Base-by-base conservation (phyloP, 2,888 invertebrate genomes). In the Oscheius sp. region DNA sequence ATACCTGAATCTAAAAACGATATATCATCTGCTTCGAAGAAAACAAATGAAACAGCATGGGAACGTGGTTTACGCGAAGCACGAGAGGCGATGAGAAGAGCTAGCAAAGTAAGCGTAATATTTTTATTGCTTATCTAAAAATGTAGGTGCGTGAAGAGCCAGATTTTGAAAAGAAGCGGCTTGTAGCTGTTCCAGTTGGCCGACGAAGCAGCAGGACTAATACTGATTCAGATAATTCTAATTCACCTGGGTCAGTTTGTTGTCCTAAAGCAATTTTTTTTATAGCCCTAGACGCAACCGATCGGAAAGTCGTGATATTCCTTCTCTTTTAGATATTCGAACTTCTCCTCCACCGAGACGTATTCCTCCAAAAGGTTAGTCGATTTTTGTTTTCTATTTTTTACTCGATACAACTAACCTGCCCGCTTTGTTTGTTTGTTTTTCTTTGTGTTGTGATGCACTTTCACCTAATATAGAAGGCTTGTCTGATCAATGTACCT, bases 301-400 rank as follows among this genome's bases (percentile, higher is more conserved):
- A n/a, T 38, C 41, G 17, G 17, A n/a, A 17, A 41, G 41, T 26
- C 59, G 64, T n/a, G 33, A 33, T 1, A 74, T 74, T 24, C 74
- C 74, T 14, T 74, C 74, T 1, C 57, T 74, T 14, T 22, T 74
- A 45, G 70, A 64, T 26, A 54, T 74, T n/a, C 59, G 50, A 26
- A 74, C 49, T 20, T 49, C 71, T 12, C 67, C 70, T n/a, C 71
- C 67, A 38, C 71, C 68, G 3, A 33, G 41, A 28, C 49, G 67
- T 12, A 26, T 36, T 14, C 45, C 59, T 20, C 67, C 67, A 2
- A 74, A 74, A 66, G 73, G 73, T 73, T 32, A 30, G 54, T 44
- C 22, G 24, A 32, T 9, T n/a, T 24, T 41, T 57, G 12, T 8
- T 17, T 17, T 38, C 17, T 33, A 26, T 59, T 44, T 20, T 57